These are phyloP conservation scores for Rhynchomys soricoides DNA, from an alignment of 2,113 vertebrate genomes.

Conservation along the genomic window DNA sequence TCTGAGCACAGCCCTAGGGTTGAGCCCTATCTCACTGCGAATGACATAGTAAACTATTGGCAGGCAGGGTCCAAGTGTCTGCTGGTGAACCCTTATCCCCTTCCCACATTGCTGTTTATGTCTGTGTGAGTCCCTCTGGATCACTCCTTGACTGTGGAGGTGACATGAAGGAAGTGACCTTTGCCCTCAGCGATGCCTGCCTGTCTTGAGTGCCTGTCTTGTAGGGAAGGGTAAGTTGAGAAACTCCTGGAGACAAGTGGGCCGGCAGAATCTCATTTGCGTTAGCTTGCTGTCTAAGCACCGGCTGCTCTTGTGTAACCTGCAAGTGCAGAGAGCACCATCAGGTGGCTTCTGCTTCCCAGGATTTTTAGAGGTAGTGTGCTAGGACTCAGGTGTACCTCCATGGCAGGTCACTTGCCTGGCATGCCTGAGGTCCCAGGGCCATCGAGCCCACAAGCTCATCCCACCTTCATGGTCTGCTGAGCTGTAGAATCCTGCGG, in stretches of 20 bases:
- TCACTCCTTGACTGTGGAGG: background rate
- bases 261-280: background rate
- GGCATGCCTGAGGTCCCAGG: background rate
- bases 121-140: background rate
- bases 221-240: background rate
- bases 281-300: background rate
- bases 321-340: background rate
- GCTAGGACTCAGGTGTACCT: background rate
- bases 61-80: background rate
- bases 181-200: background rate
- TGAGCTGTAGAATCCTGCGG: background rate
- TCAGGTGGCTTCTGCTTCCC: fast-evolving
- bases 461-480: background rate
- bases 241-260: background rate
- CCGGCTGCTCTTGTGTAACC: background rate
- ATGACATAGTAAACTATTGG: background rate
- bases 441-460: background rate
- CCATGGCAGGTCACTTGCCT: background rate
- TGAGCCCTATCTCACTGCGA: background rate
- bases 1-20: background rate
- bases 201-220: background rate
- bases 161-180: background rate
- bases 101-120: fast-evolving
- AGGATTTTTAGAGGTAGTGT: background rate
- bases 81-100: background rate